phyloP scores from a whole-genome alignment of 2,888 invertebrate genomes.

The Enchytraeus crypticus region DNA sequence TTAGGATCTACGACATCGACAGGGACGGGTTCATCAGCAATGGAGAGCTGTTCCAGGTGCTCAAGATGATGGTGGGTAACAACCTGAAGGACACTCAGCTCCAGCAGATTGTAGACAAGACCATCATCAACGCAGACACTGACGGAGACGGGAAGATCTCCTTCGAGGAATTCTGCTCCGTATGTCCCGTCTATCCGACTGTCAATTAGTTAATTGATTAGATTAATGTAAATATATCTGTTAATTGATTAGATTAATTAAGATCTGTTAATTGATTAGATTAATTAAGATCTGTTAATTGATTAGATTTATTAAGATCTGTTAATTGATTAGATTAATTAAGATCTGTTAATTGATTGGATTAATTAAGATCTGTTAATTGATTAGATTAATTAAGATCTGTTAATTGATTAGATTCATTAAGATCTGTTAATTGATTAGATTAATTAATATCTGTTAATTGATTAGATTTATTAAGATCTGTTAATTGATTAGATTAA shows the following conservation, averaged over 20 bases:
- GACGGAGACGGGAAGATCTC: conserved; percentile 99
- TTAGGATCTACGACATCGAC: no score
- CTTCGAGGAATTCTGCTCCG: conserved; percentile 98
- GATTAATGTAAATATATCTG: no score
- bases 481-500: no score
- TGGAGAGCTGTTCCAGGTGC: conserved; percentile 77
- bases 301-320: neutral
- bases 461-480: no score
- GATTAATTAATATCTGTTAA: no score
- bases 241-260: no score
- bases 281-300: no score
- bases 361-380: no score
- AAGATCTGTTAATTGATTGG: neutral
- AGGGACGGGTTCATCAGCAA: conserved; percentile 99
- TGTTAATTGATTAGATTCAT: no score
- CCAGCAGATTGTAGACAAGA: conserved; percentile 99
- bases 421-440: no score
- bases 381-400: no score
- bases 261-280: no score
- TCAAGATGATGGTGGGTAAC: conserved; percentile 99
- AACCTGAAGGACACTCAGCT: conserved; percentile 98
- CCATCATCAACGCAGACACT: conserved; percentile 96
- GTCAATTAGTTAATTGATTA: neutral
- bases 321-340: neutral
- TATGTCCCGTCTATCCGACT: conserved; percentile 53